Evolutionary conservation across 2,113 vertebrate genomes (phyloP).

Genomic region (Brachyhypopomus gauderio): DNA sequence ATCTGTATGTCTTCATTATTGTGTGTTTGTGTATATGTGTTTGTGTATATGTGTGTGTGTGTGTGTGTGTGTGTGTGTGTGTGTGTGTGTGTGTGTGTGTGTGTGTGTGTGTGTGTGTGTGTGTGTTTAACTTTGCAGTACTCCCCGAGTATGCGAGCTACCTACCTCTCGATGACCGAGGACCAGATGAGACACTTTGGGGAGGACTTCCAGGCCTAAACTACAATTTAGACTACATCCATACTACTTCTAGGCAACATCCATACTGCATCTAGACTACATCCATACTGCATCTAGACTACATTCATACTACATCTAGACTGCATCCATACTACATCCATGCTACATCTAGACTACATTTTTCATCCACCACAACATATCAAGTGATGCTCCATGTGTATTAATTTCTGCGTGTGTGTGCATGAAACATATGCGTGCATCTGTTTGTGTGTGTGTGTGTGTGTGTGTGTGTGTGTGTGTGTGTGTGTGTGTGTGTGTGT

Average conservation of each 20-base stretch:
- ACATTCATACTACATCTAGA: too few species aligned
- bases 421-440: background rate
- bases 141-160: constrained; percentile 94
- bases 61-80: background rate
- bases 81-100: constrained; percentile 8
- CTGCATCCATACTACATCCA: too few species aligned
- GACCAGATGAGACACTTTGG: constrained; percentile 82
- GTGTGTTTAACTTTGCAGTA: constrained; percentile 75
- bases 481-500: background rate
- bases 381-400: background rate
- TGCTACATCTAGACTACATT: too few species aligned
- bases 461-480: background rate
- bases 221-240: background rate
- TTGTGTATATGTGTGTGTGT: background rate
- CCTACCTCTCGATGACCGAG: constrained; percentile 90
- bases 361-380: background rate
- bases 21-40: too few species aligned
- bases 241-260: too few species aligned
- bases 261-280: too few species aligned
- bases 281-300: too few species aligned
- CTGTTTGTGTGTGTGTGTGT: constrained; percentile 1
- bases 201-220: constrained; percentile 83
- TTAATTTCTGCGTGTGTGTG: background rate
- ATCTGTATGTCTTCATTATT: too few species aligned
- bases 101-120: constrained; percentile 9